Conservation (phyloP, 2,113 vertebrate genomes). For the Chaetodon auriga region DNA sequence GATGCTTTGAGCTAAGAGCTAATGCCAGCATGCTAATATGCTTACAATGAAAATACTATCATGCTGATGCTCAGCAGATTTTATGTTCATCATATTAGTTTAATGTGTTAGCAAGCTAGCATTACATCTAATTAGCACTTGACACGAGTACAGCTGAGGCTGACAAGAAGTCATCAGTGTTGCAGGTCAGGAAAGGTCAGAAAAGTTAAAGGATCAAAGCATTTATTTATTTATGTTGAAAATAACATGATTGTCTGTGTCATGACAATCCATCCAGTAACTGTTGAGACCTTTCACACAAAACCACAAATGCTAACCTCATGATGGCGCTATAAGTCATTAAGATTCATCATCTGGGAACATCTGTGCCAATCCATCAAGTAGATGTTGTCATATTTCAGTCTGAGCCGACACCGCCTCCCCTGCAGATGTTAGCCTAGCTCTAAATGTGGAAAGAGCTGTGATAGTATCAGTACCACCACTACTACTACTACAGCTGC, state of each 20-base stretch:
- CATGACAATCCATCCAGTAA: neutral
- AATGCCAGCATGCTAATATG: no score
- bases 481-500: neutral
- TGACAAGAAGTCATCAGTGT: no score
- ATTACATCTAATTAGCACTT: neutral
- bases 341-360: neutral
- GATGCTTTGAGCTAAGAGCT: neutral
- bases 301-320: neutral
- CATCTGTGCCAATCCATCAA: neutral
- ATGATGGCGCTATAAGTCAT: neutral
- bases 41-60: neutral
- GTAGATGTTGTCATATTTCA: neutral
- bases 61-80: neutral
- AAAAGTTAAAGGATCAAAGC: no score
- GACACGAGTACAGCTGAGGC: no score
- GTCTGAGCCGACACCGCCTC: neutral
- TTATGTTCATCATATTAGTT: neutral
- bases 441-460: neutral
- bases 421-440: neutral
- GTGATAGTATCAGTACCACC: constrained; percentile 3
- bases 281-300: neutral
- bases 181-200: no score
- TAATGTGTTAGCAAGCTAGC: neutral
- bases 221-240: no score
- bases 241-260: no score